Percentiles rank a stretch among this genome's conserved stretches.
Evolutionary conservation across 2,888 invertebrate species (phyloP).

Genomic region (Plagiodera versicolora): DNA sequence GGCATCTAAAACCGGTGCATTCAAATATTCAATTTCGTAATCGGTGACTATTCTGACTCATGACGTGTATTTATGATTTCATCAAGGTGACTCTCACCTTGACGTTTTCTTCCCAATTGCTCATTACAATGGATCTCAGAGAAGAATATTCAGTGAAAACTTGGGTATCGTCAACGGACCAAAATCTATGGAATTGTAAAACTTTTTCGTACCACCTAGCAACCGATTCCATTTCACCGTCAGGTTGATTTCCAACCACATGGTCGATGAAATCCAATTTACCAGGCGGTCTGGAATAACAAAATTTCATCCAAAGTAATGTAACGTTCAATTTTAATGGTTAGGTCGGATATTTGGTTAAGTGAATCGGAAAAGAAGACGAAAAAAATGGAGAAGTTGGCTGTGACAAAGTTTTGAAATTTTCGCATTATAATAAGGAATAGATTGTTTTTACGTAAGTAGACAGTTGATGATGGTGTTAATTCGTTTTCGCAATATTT

Average conservation of each 20-base stretch:
- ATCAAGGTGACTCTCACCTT: conserved; percentile 64
- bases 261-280: conserved; percentile 93
- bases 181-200: conserved; percentile 81
- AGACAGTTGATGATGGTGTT: too few relatives aligned
- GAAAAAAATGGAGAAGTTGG: not conserved
- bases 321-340: too few relatives aligned
- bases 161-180: conserved; percentile 97
- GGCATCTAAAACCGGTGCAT: conserved; percentile 81
- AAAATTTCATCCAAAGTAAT: too few relatives aligned
- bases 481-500: too few relatives aligned
- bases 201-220: conserved; percentile 86
- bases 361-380: too few relatives aligned
- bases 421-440: too few relatives aligned
- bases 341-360: too few relatives aligned
- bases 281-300: conserved; percentile 62
- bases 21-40: too few relatives aligned
- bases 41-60: not conserved
- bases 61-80: not conserved
- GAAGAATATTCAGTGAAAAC: conserved; percentile 96
- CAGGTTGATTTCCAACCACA: conserved; percentile 96
- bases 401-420: not conserved
- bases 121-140: conserved; percentile 94
- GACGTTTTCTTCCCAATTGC: conserved; percentile 96
- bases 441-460: too few relatives aligned
- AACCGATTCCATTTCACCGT: conserved; percentile 83